Evolutionary conservation across 2,113 vertebrate genomes (phyloP), one percentile per base, ranked within the genome.

Genomic region (Tapirus terrestris): DNA sequence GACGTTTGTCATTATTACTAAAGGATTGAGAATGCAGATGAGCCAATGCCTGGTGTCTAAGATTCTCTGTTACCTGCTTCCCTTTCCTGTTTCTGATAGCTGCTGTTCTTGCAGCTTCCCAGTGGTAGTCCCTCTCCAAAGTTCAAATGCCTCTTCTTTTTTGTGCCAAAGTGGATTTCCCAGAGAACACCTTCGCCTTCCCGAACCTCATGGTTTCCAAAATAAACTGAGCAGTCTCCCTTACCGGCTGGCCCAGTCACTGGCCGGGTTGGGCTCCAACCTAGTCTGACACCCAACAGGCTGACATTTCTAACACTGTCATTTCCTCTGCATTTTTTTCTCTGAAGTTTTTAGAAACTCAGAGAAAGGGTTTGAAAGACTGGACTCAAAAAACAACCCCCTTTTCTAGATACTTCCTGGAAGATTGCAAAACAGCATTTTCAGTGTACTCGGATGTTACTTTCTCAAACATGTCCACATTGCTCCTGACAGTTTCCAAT

Each of bases 271-370:
- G 12, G n/a, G 17, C 21, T 70, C 17, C 25, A 21, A 81, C 9
- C 48, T 6, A 17, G 27, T 3, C 5, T 27, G 17, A 58, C 21
- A 63, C 7, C 27, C 31, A 87, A 11, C 12, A 33, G 31, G 68
- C 17, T 2, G 3, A 51, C 14, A 0, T 17, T 17, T 58, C 33
- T 23, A 48, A 36, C 12, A 27, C 31, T 6, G 7, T 27, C 16
- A 33, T 72, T 77, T 56, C 45, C 21, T 63, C 20, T 72, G 27
- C 33, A n/a, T 20, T 43, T 87, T 81, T 85, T 70, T 56, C 33
- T 93, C 21, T 86, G 45, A 17, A 68, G 72, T 70, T 77, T 63
- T 56, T 43, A 87, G 48, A 75, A 89, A 96, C 48, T 60, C 33
- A 10, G n/a, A n/a, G n/a, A n/a, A n/a, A n/a, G 31, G 2, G 2